Base-by-base conservation (phyloP, 2,888 invertebrate genomes). In the Pseudolycoriella hygida region DNA sequence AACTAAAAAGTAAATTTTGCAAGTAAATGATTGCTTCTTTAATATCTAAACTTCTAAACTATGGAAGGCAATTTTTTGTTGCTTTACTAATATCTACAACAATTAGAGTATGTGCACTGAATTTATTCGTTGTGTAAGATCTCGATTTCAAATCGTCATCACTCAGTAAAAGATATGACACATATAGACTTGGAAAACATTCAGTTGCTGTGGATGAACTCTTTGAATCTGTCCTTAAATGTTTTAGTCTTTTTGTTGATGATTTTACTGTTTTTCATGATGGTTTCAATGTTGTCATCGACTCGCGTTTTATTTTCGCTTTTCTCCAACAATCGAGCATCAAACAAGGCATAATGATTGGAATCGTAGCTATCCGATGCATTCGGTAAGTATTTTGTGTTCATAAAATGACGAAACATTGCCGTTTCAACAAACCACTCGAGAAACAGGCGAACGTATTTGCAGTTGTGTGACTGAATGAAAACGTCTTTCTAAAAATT, bases 361-460 rank as follows among this genome's bases (percentile, higher is more conserved):
- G 19, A 6, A 42, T 49, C 42, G 41, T 39, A 46, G n/a, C 11
- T 1, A 38, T 37, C 11, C 30, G 14, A 8, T 12, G 42, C 18
- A 18, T 45, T 40, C 31, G 45, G 17, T 17, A 40, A 2, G 30
- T 42, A 47, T 40, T 47, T 46, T 37, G 44, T 37, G 41, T 49
- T 47, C 18, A 49, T 46, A 47, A 82, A 87, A 43, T 78, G 73
- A 49, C 77, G 74, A 61, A 88, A 88, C 83, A 88, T 85, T 1
- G 85, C 80, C 0, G 87, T 87, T 58, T 88, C 85, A 0, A 80
- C 76, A 63, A 89, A 88, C 87, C 87, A 88, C 52, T 85, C 82
- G 1, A 88, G 67, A 61, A 88, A 86, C 53, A 77, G 74, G 51
- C 77, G 75, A 32, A 77, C 71, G 42, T 76, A 75, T 57, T 77